Evolutionary conservation across 2,113 vertebrate genomes (phyloP), one percentile per base, ranked within the genome.

Genomic region (Camelus bactrianus): DNA sequence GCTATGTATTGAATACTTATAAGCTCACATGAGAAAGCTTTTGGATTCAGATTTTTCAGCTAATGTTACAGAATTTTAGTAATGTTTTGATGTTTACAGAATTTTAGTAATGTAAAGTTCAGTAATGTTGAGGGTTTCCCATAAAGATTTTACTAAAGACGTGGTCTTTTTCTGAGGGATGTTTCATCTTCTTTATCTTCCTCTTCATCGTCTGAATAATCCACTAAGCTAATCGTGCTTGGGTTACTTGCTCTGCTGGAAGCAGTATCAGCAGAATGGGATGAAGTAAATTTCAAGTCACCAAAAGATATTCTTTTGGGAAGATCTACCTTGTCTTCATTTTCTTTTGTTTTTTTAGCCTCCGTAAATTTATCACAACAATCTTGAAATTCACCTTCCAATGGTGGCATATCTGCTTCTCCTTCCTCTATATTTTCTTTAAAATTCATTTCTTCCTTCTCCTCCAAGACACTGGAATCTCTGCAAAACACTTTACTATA

Each of bases 161-260:
- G 99, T 97, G 99, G 99, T 98, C 98, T 99, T 98, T 99, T 99
- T 89, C 98, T 98, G 35, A 99, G 99, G 54, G 99, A 97, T 67
- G 99, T 97, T 81, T 99, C 99, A 46, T 98, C 99, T 38, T 99
- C 99, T 46, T 99, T 99, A 2, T 99, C 99, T 28, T 91, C 76
- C 24, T 97, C 79, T 5, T 99, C 99, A 76, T 99, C 99, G 22
- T 99, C 99, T 15, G 99, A 99, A 97, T 99, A 99, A 98, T 99
- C 99, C 98, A 99, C 76, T 99, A 98, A 77, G 98, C 91, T 48
- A 98, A 99, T 97, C 93, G 94, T 62, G 0, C 98, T 98, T 98
- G 99, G 97, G 95, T 98, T 97, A 2, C 98, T 99, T 16, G 98
- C 98, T 96, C 98, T 98, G 16, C 99, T 99, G 38, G 38, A 42